Conservation (phyloP, 2,113 vertebrate genomes). For the Morone chrysops region DNA sequence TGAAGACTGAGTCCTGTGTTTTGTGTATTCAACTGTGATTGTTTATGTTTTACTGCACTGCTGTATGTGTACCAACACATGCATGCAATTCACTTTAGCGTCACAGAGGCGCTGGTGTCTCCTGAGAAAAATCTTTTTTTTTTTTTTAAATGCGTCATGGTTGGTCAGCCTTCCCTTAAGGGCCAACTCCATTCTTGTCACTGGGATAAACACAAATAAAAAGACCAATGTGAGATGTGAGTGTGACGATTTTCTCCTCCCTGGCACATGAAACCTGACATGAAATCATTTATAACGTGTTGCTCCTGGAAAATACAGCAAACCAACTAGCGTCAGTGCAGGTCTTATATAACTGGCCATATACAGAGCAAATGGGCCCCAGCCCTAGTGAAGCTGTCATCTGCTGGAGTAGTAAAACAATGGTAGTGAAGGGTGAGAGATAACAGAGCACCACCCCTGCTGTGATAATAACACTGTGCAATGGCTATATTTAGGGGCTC, state of each 20-base stretch:
- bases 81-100: background rate
- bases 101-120: background rate
- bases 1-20: slow-evolving; percentile 21
- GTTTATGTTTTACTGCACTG: slow-evolving; percentile 5
- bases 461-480: slow-evolving; percentile 74
- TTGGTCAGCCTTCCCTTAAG: slow-evolving; percentile 6
- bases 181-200: slow-evolving; percentile 12
- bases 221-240: slow-evolving; percentile 8
- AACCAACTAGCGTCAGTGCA: slow-evolving; percentile 23
- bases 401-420: slow-evolving; percentile 76
- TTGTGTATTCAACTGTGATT: slow-evolving; percentile 1
- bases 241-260: slow-evolving; percentile 1
- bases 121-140: background rate
- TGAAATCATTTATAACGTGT: slow-evolving; percentile 62
- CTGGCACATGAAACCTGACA: slow-evolving; percentile 28
- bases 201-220: slow-evolving; percentile 19
- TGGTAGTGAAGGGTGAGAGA: slow-evolving; percentile 77
- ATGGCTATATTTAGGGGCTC: slow-evolving; percentile 73
- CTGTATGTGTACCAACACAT: background rate
- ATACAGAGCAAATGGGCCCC: slow-evolving; percentile 50
- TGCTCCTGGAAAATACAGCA: slow-evolving; percentile 34
- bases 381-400: slow-evolving; percentile 70
- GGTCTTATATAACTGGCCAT: slow-evolving; percentile 66
- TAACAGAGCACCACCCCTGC: slow-evolving; percentile 73
- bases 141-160: background rate